These are phyloP conservation scores for Sminthurinus signatus DNA, from an alignment of 1,140 invertebrate species.

Conservation along the genomic window DNA sequence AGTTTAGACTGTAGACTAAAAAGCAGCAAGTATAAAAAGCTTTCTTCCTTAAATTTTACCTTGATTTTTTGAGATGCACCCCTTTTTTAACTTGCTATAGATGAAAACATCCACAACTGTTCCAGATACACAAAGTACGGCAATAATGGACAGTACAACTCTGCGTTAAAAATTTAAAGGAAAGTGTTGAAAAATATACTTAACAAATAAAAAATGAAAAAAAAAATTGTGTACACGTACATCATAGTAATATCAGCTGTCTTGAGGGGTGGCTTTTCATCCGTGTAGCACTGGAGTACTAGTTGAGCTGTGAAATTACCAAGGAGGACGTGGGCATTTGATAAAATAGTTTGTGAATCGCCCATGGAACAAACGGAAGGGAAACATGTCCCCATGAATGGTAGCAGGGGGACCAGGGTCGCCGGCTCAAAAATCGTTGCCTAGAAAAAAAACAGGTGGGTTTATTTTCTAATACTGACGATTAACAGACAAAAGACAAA, in stretches of 20 bases:
- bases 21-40: too few species aligned
- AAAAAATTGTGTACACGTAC: constrained; percentile 17
- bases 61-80: neutral
- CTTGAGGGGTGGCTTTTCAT: constrained; percentile 6
- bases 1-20: neutral
- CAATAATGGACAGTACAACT: constrained; percentile 1
- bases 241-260: constrained; percentile 23
- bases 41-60: too few species aligned
- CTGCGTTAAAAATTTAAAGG: neutral
- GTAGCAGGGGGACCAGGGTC: neutral
- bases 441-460: neutral
- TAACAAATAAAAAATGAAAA: neutral
- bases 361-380: constrained; percentile 55
- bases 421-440: neutral
- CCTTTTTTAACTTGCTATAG: neutral
- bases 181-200: neutral
- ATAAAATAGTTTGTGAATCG: constrained; percentile 49
- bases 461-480: neutral
- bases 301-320: neutral
- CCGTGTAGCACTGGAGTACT: constrained; percentile 1
- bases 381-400: constrained; percentile 53
- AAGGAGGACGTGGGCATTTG: neutral
- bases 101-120: neutral
- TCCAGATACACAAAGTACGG: neutral
- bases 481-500: neutral